A percentile compares a stretch with the other conserved stretches of the same genome.
phyloP scores from a whole-genome alignment of 1,140 invertebrate genomes.

The Drosophila neocordata region DNA sequence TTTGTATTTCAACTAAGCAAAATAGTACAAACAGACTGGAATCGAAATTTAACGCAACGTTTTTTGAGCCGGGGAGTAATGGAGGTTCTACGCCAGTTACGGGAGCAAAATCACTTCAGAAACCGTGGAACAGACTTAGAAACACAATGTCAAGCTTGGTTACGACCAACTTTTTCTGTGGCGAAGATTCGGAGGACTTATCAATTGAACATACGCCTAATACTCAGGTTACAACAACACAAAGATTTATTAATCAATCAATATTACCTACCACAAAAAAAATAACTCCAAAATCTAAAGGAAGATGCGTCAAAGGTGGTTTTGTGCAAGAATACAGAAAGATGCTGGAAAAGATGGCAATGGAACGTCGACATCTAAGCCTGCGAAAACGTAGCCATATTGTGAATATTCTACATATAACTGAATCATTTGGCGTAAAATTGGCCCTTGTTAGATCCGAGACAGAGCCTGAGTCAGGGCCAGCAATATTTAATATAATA shows the following conservation, averaged over 20 bases:
- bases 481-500: background rate
- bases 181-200: background rate
- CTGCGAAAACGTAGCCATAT: background rate
- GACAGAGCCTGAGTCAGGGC: background rate
- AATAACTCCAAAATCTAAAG: background rate
- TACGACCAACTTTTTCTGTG: background rate
- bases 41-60: background rate
- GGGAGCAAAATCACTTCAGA: background rate
- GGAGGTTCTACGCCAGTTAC: too few relatives aligned
- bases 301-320: constrained; percentile 4
- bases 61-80: background rate
- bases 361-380: background rate
- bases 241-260: background rate
- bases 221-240: background rate
- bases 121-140: background rate
- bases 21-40: background rate
- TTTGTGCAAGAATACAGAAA: background rate
- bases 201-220: background rate
- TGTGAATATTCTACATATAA: background rate
- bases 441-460: background rate
- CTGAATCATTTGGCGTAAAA: background rate
- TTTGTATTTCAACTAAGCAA: background rate
- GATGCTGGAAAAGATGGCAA: background rate
- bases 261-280: background rate
- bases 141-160: background rate